phyloP scores from a whole-genome alignment of 1,140 invertebrate species.

The Phortica variegata region DNA sequence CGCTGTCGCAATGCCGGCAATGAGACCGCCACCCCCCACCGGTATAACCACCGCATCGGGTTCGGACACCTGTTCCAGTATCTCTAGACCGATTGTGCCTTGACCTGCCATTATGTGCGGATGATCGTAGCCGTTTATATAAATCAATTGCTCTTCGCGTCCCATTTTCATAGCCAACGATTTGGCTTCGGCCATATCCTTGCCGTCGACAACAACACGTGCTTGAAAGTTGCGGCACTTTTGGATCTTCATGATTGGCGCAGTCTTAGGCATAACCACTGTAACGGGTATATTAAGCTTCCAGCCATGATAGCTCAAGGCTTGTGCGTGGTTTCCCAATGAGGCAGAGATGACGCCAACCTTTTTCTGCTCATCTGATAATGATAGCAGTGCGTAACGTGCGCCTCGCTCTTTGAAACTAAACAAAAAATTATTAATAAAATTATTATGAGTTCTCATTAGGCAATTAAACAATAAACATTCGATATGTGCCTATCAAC shows the following conservation, averaged over 20 bases:
- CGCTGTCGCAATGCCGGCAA: slow-evolving; percentile 84
- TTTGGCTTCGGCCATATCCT: slow-evolving; percentile 85
- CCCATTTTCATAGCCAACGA: slow-evolving; percentile 73
- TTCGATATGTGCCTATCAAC: no score
- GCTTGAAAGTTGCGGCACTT: slow-evolving; percentile 82
- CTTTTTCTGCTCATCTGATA: slow-evolving; percentile 71
- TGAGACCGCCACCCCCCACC: slow-evolving; percentile 85
- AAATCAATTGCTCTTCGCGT: slow-evolving; percentile 71
- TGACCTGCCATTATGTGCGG: slow-evolving; percentile 92
- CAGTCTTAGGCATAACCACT: slow-evolving; percentile 90
- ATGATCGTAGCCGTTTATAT: slow-evolving; percentile 84
- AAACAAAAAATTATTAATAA: slow-evolving; percentile 5
- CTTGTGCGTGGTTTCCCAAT: slow-evolving; percentile 89
- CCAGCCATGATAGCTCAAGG: slow-evolving; percentile 83
- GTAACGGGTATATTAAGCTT: slow-evolving; percentile 80
- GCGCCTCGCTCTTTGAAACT: slow-evolving; percentile 94
- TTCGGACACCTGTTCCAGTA: slow-evolving; percentile 79
- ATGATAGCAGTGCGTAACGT: slow-evolving; percentile 75
- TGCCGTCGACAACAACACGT: slow-evolving; percentile 79
- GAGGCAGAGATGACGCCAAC: slow-evolving; percentile 89
- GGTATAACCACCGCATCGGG: slow-evolving; percentile 80
- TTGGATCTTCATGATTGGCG: slow-evolving; percentile 92
- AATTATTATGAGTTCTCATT: slow-evolving; percentile 7
- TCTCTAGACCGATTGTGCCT: slow-evolving; percentile 89
- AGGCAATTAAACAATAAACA: not conserved